Base-by-base conservation (phyloP, 2,888 invertebrate genomes). In the Eumerus sabulonum region DNA sequence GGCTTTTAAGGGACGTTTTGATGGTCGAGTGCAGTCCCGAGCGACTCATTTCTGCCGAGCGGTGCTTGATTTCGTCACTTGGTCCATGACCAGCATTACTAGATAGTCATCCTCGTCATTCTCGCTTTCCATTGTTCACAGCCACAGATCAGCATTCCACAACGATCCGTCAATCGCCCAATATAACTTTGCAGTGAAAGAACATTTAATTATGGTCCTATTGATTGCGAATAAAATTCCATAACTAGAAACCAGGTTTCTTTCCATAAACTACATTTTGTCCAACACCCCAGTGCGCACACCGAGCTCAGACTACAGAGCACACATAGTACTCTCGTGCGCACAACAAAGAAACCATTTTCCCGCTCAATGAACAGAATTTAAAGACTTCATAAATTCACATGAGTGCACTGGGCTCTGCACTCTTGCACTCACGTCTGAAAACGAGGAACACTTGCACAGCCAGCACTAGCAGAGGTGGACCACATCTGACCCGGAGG, bases 351-450 rank as follows among this genome's bases (percentile, higher is more conserved):
- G 60, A 74, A 74, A 74, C 73, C 18, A 60, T 76, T 57, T 76
- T 17, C 51, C 40, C 62, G 57, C 42, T 51, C 70, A 57, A 70
- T 63, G 53, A 42, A 76, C 70, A 76, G 42, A 76, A 70, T 70
- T 59, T 70, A 76, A 76, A 70, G 76, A 53, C 70, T 76, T 63
- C 76, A 76, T 76, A 76, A 76, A 76, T 76, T 76, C 70, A 48
- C 76, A 68, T 70, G 76, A 70, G 50, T 59, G 63, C 51, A 13
- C 27, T 2, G 3, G 27, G 27, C 3, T 7, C 7, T 27, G 27
- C 27, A 27, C 27, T 27, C 38, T n/a, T 14, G 13, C 51, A 35
- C 19, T 56, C 14, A 44, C 48, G 50, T 59, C 47, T 17, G 51
- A 38, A 42, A 12, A 35, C 14, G 27, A 0, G 27, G 36, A 16